A percentile compares a stretch with the other conserved stretches of the same genome.
phyloP scores from a whole-genome alignment of 2,888 invertebrate genomes.

The Teleiodes luculella region DNA sequence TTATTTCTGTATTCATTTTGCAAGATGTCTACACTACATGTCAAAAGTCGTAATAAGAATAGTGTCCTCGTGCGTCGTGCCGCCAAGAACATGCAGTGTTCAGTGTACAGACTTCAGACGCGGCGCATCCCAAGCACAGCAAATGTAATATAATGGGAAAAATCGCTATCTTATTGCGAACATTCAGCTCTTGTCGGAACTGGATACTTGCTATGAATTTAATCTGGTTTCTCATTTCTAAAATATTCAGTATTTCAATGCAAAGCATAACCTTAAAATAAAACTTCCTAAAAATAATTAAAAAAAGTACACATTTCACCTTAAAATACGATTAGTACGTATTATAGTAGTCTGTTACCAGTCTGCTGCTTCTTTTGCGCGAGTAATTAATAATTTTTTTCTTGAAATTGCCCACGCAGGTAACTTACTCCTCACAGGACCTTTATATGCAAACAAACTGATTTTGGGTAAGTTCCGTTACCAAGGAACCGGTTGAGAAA shows the following conservation, averaged over 20 bases:
- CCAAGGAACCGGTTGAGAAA: background rate
- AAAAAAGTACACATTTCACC: no score
- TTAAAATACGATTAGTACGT: no score
- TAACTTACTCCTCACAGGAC: background rate
- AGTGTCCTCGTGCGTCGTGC: slow-evolving; percentile 17
- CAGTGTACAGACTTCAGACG: slow-evolving; percentile 8
- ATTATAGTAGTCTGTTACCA: no score
- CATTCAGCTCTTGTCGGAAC: background rate
- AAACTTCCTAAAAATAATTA: no score
- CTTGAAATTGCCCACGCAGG: no score
- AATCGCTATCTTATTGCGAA: background rate
- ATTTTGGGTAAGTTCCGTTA: slow-evolving; percentile 1
- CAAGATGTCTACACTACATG: slow-evolving; percentile 19
- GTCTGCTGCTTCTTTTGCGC: no score
- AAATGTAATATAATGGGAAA: slow-evolving; percentile 13
- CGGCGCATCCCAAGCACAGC: slow-evolving; percentile 11
- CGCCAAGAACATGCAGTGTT: slow-evolving; percentile 19
- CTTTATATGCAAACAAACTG: background rate
- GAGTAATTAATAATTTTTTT: no score
- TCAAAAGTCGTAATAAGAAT: slow-evolving; percentile 18
- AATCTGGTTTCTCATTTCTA: background rate
- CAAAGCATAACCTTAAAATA: no score
- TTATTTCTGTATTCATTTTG: slow-evolving; percentile 14
- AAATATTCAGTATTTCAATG: background rate
- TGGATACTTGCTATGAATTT: background rate